Evolutionary conservation across 2,113 vertebrate species (phyloP).

Genomic region (Malurus elegans): DNA sequence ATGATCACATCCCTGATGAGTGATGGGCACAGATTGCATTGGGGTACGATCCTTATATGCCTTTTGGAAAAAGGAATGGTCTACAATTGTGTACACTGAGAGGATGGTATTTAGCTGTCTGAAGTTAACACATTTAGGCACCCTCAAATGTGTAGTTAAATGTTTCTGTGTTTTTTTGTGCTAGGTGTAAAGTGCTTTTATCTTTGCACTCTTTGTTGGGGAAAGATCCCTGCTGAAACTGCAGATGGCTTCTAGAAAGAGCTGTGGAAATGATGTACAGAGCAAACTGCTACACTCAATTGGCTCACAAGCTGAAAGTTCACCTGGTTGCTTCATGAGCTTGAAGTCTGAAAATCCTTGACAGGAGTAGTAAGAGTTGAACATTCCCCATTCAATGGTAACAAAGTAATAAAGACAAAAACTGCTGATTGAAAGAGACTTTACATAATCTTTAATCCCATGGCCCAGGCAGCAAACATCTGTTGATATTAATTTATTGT

Average conservation of each 20-base stretch:
- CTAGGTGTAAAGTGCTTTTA: background rate
- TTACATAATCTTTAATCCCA: conserved; percentile 20
- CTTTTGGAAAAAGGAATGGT: background rate
- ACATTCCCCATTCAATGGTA: background rate
- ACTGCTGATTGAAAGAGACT: conserved; percentile 4
- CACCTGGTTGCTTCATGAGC: background rate
- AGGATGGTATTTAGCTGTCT: background rate
- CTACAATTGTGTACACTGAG: background rate
- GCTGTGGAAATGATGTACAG: background rate
- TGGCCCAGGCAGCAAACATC: conserved; percentile 21
- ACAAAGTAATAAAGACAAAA: conserved; percentile 15
- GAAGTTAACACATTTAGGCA: background rate
- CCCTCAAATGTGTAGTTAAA: background rate
- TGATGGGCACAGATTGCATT: background rate
- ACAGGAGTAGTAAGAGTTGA: background rate
- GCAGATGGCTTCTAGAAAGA: background rate
- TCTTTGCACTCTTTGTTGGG: background rate
- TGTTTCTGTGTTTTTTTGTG: background rate
- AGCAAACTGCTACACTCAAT: background rate
- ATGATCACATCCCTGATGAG: background rate
- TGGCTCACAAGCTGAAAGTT: background rate
- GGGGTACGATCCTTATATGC: fast-evolving
- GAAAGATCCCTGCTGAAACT: background rate
- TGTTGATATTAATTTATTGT: conserved; percentile 15
- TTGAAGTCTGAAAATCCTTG: conserved; percentile 31